phyloP scores from a whole-genome alignment of 2,888 invertebrate genomes.

The Autographa pulchrina region DNA sequence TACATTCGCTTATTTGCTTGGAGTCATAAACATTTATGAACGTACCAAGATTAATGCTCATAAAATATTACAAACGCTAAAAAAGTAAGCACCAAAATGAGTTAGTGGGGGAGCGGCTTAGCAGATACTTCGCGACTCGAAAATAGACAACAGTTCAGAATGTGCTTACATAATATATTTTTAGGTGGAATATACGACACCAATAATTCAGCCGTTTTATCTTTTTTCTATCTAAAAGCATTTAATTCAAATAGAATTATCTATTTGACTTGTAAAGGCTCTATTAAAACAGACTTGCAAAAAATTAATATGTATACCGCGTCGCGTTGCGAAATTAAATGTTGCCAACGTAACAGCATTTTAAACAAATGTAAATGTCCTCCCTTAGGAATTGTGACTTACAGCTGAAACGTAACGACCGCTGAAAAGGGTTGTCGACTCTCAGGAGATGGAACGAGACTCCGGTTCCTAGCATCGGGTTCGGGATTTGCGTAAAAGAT shows the following conservation, averaged over 20 bases:
- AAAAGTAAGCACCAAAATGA: conserved; percentile 50
- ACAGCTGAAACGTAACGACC: conserved; percentile 70
- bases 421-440: conserved; percentile 66
- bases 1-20: conserved; percentile 49
- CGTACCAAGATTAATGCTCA: conserved; percentile 51
- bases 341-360: conserved; percentile 65
- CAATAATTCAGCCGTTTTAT: neutral
- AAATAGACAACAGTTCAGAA: conserved; percentile 19
- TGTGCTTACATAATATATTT: neutral
- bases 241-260: neutral
- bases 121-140: conserved; percentile 17
- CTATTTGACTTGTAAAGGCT: conserved; percentile 3
- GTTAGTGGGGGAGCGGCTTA: conserved; percentile 30
- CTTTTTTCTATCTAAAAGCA: neutral
- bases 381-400: conserved; percentile 63
- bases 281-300: conserved; percentile 18
- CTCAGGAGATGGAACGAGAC: conserved; percentile 67
- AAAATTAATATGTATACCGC: conserved; percentile 56
- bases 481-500: conserved; percentile 67
- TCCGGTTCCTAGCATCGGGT: conserved; percentile 64
- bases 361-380: conserved; percentile 70
- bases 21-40: conserved; percentile 57
- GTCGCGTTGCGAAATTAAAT: conserved; percentile 65
- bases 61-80: conserved; percentile 56
- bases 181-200: neutral